Base-by-base conservation (phyloP, 2,797 vertebrate genomes). In the Eleutherodactylus coqui region DNA sequence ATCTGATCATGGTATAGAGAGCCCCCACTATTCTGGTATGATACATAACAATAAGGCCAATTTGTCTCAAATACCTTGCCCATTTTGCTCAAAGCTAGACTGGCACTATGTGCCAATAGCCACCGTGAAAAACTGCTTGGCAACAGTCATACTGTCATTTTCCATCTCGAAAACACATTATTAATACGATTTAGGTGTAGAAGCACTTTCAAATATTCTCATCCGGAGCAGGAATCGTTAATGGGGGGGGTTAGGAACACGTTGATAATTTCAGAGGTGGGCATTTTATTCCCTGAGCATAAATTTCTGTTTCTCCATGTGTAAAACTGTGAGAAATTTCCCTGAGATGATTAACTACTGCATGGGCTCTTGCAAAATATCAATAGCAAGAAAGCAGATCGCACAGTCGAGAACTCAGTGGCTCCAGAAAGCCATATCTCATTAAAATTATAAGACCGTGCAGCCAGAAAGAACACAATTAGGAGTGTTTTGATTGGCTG, bases 401-500 rank as follows among this genome's bases (percentile, higher is more conserved):
- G 60, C 85, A 55, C 60, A 78, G 79, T 53, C 60, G 79, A 83
- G 60, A 82, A 82, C 60, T 86, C 85, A 82, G 69, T 78, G 85
- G 85, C 79, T 82, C 70, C 72, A 83, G 69, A 86, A 86, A 81
- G 47, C 60, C 85, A 82, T 78, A 86, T 86, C 85, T 86, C 85
- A 86, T 86, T 86, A 86, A 82, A 82, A 86, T 77, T 76, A 82
- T 67, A 76, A 86, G 82, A 82, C 58, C 73, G 62, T 86, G 79
- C 70, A 86, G 79, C 85, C 85, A 82, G 85, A 75, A 77, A 86
- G 85, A 86, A 86, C 85, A 67, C 85, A 86, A 86, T 86, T 86
- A 86, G 79, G 82, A 82, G 73, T 29, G 79, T 72, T 86, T 82
- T 86, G 79, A 86, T 83, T 86, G 85, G 85, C 79, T 77, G 79